These are phyloP conservation scores for Callipepla squamata DNA, from an alignment of 2,113 vertebrate genomes.

Conservation along the genomic window DNA sequence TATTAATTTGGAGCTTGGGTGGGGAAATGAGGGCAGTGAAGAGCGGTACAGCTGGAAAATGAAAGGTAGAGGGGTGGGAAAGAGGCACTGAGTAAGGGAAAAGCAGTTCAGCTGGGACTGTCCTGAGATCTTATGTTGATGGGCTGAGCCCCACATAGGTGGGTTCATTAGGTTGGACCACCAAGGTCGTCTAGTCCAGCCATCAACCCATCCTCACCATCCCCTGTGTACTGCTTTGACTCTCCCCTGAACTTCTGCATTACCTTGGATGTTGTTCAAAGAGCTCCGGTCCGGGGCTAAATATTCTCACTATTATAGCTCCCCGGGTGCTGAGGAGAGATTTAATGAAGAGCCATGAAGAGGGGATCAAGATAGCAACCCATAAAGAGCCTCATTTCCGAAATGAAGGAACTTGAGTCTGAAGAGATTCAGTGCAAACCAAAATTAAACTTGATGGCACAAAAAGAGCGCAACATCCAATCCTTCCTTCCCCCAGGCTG, in stretches of 20 bases:
- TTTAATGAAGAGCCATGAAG: constrained; percentile 40
- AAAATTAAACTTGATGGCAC: constrained; percentile 27
- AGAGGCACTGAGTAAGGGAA: neutral
- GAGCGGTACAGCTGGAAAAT: constrained; percentile 52
- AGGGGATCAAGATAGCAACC: constrained; percentile 43
- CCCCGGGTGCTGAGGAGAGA: constrained; percentile 41
- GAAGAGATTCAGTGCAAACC: neutral
- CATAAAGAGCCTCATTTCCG: constrained; percentile 21
- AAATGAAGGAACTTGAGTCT: neutral
- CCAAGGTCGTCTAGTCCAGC: no score
- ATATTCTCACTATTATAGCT: neutral
- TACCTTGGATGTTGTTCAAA: constrained; percentile 22
- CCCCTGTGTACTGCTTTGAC: neutral
- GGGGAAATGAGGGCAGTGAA: constrained; percentile 24
- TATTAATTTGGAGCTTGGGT: constrained; percentile 44
- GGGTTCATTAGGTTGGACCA: no score
- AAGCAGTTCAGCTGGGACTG: constrained; percentile 47
- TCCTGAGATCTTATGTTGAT: constrained; percentile 38
- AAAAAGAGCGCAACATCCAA: neutral
- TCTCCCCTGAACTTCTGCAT: neutral
- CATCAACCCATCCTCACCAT: no score
- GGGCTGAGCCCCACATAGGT: neutral
- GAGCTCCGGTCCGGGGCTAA: constrained; percentile 7
- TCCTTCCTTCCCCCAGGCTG: neutral
- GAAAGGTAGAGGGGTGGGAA: constrained; percentile 48